Base-by-base conservation (phyloP, 2,888 invertebrate species). In the Cantharis rustica region DNA sequence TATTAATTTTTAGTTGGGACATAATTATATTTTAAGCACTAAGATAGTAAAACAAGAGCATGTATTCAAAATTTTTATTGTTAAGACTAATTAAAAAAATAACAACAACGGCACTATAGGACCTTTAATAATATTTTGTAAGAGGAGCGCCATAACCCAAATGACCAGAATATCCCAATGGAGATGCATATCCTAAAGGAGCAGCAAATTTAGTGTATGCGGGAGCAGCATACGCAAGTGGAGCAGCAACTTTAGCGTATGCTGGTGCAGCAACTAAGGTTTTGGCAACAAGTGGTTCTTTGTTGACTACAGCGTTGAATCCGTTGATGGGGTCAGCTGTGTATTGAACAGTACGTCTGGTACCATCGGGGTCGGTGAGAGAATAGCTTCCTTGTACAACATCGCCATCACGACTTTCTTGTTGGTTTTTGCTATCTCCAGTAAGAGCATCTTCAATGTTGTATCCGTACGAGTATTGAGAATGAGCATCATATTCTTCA, bases 221-320 rank as follows among this genome's bases (percentile, higher is more conserved):
- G 71, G 85, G 84, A 62, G 82, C 81, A 68, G 73, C 64, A 16
- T 64, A 63, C 16, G 63, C 16, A 63, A 63, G 63, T 15, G 68
- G 61, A 7, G 73, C 61, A 4, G 73, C 73, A 15, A 88, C 88
- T 80, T 84, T 83, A n/a, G 16, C 23, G 69, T 82, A 82, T 17
- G 82, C 80, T 23, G 85, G 83, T n/a, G 84, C 89, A 0, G 88
- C 88, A 0, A 89, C 89, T 81, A 89, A 90, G 0, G 88, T 87
- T 80, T 84, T 83, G 15, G 84, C 82, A 0, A 89, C 89, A 0
- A 88, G 81, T 1, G 92, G 91, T 80, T 91, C 92, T 82, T 90
- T 91, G 87, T 91, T 91, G 0, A 93, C 92, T 64, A 92, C 90
- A 10, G 92, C 92, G 86, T 92, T 92, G 88, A 92, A 92, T 1